Evolutionary conservation across 2,888 invertebrate species (phyloP), one percentile per base, ranked within the genome.

Genomic region (Linnaemya vulpina): DNA sequence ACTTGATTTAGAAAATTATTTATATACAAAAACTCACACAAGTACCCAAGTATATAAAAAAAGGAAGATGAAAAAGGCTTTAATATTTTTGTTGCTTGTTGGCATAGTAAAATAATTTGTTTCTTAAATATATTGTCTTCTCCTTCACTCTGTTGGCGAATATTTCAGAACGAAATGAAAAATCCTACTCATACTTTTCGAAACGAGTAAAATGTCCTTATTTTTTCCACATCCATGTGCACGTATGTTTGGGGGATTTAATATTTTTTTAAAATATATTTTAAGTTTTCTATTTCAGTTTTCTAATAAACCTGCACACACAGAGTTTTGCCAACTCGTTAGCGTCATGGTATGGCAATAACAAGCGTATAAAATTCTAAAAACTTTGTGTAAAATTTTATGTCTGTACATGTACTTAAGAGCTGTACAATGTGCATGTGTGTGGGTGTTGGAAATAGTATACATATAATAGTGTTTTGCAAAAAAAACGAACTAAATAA

Each of bases 341-440:
- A 84, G 86, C 85, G 86, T 87, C 68, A 84, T 83, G 87, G 87
- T 87, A 73, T 58, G 43, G 40, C 78, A 83, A 78, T 79, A 85
- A 83, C 79, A 86, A 83, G 79, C 83, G 79, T 68, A 51, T 68
- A 77, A 63, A 55, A 53, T 67, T 30, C 53, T 53, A 38, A 68
- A 46, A 51, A 79, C 15, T 74, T 68, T 53, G 20, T 22, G 25
- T 25, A 55, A 15, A 22, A 20, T 53, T 22, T 22, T 11, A 9
- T 22, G 11, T 25, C 8, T 9, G 22, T 43, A 15, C 30, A 20
- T 51, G 0, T 25, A 11, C 17, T 30, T 46, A 40, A 8, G 38
- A 10, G 11, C 3, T 49, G 35, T n/a, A 20, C n/a, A n/a, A n/a
- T 25, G 60, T 60, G 25, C 40, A 22, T 11, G 10, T 25, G 68